Base-by-base conservation (phyloP, 2,797 vertebrate genomes). In the Distichodus sexfasciatus region DNA sequence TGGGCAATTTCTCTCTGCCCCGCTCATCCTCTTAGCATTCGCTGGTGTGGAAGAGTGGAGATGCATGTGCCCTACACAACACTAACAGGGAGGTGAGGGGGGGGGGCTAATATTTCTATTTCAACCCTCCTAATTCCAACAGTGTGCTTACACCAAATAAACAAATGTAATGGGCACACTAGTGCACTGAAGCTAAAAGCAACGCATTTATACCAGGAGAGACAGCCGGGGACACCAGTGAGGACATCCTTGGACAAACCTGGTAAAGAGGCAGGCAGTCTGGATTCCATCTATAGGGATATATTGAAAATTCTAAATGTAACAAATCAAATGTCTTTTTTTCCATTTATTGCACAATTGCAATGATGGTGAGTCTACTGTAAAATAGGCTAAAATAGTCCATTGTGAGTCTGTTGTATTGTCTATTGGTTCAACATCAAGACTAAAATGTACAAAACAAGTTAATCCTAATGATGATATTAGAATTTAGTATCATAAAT, bases 1-100 rank as follows among this genome's bases (percentile, higher is more conserved):
- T 47, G 67, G 65, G 67, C 69, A 67, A 74, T 62, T 70, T 59
- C 47, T 44, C 35, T 58, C 51, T 62, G 69, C 36, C 55, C 46
- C 24, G 15, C 59, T 60, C 62, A 71, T 71, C 72, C 65, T 72
- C 12, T 41, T 47, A 46, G 60, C 51, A 60, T 71, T 47, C 80
- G 60, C 28, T 75, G 74, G 54, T 71, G 79, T 78, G 79, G 74
- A 78, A 76, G 68, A 81, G 46, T 60, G 65, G 54, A 78, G 68
- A 75, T 71, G 69, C 61, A 60, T n/a, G 50, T 35, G 10, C 28
- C 12, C 58, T 26, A 23, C 28, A 43, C 24, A 6, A 75, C 62
- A 21, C 47, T 53, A 28, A 48, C 21, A 6, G 17, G 38, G 17
- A 33, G 57, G 17, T 15, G 33, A 43, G 41, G 1, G 62, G 35